phyloP scores from a whole-genome alignment of 2,797 vertebrate species.

The Enteromius trimaculatus region DNA sequence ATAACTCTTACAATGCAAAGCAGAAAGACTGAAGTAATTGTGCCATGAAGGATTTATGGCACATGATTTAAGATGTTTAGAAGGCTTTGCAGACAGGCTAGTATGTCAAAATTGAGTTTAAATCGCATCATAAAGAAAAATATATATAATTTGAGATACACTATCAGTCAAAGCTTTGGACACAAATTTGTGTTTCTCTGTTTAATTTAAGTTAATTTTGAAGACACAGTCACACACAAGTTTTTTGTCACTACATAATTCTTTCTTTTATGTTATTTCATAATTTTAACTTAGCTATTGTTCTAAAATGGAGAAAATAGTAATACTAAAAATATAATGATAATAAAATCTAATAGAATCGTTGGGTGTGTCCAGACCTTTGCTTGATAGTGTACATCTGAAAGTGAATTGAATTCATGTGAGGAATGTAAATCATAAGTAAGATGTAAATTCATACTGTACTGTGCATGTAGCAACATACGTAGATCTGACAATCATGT shows the following conservation, averaged over 20 bases:
- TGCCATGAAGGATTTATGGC: not conserved
- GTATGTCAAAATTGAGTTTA: not conserved
- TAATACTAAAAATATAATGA: not conserved
- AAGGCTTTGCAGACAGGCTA: not conserved
- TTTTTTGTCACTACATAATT: not conserved
- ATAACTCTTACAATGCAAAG: not conserved
- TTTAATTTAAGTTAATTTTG: not conserved
- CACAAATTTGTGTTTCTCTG: not conserved
- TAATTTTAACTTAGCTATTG: not conserved
- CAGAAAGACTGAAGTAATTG: not conserved
- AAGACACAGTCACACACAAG: not conserved
- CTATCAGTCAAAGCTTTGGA: not conserved
- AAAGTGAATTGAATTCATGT: slow-evolving; percentile 15
- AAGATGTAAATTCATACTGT: slow-evolving; percentile 51
- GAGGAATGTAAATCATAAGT: slow-evolving; percentile 42
- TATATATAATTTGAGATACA: not conserved
- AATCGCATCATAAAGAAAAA: not conserved
- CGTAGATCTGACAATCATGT: slow-evolving; percentile 49
- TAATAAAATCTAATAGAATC: not conserved
- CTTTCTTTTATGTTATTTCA: not conserved
- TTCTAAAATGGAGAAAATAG: not conserved
- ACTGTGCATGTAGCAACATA: slow-evolving; percentile 49
- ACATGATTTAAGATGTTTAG: not conserved
- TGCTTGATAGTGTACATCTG: slow-evolving; percentile 10
- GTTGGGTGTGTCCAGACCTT: slow-evolving; percentile 1